Conservation (phyloP, 1,140 invertebrate genomes). For the Leucophenga varia region DNA sequence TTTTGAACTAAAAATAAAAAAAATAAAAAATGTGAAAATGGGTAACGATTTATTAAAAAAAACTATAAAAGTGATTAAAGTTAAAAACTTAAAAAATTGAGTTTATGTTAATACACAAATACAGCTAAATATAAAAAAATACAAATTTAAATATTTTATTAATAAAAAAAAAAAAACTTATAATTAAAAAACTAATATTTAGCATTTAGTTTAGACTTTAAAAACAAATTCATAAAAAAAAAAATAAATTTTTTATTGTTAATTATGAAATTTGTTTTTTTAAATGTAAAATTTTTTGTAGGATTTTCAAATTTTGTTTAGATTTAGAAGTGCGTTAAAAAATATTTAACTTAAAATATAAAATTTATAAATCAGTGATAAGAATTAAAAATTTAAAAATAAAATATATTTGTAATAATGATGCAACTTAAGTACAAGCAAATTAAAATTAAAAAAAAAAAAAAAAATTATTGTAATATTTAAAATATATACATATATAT, state of each 20-base stretch:
- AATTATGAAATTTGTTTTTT: conserved; percentile 13
- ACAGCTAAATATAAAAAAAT: conserved; percentile 40
- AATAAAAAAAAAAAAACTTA: too few species aligned
- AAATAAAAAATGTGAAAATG: conserved; percentile 1
- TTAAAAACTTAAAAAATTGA: conserved; percentile 45
- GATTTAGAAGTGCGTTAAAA: conserved; percentile 32
- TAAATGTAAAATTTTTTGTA: conserved; percentile 30
- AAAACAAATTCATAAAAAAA: conserved; percentile 9
- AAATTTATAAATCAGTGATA: conserved; percentile 24
- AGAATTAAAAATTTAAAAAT: too few species aligned
- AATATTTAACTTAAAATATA: conserved; percentile 52
- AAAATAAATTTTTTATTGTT: conserved; percentile 6
- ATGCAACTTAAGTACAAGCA: conserved; percentile 36
- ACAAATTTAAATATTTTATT: too few species aligned
- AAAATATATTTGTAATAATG: conserved; percentile 1
- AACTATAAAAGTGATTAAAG: conserved; percentile 49
- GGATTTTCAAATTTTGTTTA: conserved; percentile 44
- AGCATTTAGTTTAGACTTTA: conserved; percentile 30
- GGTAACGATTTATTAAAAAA: conserved; percentile 30
- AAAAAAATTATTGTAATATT: not conserved
- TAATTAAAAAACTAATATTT: conserved; percentile 23
- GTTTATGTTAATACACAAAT: conserved; percentile 26
- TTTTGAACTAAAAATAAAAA: too few species aligned
- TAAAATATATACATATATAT: conserved; percentile 6
- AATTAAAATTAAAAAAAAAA: conserved; percentile 14